A percentile compares a stretch with the other conserved stretches of the same genome.
Evolutionary conservation across 1,140 invertebrate species (phyloP).

Genomic region (Monomorium pharaonis): DNA sequence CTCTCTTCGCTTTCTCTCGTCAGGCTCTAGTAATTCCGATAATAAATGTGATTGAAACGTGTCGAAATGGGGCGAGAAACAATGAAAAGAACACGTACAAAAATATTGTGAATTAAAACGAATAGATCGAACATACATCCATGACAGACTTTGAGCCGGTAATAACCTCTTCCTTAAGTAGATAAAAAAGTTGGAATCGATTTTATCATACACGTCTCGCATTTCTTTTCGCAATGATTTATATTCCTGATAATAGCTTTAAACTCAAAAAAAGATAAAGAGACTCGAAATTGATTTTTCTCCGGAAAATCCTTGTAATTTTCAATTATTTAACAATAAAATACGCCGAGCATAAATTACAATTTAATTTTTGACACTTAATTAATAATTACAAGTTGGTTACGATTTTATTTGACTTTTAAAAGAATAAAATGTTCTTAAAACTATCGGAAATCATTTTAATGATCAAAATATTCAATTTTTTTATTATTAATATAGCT

Average conservation of each 20-base stretch:
- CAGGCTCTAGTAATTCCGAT: slow-evolving; percentile 51
- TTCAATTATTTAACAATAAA: background rate
- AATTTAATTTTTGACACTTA: no score
- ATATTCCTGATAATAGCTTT: background rate
- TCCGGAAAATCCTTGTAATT: background rate
- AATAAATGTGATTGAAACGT: slow-evolving; percentile 13
- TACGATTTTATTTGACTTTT: background rate
- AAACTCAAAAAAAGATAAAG: no score
- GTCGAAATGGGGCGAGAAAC: slow-evolving; percentile 12
- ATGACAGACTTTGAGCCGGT: slow-evolving; percentile 17
- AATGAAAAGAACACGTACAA: background rate
- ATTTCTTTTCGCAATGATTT: background rate
- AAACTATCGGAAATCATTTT: background rate
- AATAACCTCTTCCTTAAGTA: slow-evolving; percentile 36
- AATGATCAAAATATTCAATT: background rate
- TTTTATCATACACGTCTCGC: background rate
- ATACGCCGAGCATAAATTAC: no score
- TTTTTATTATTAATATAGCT: background rate
- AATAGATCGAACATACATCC: slow-evolving; percentile 12
- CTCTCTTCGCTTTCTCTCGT: slow-evolving; percentile 5
- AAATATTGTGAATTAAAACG: slow-evolving; percentile 55
- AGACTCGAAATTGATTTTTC: background rate
- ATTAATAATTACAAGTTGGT: no score
- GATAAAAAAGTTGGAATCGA: slow-evolving; percentile 9
- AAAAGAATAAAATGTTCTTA: background rate